Percentiles rank a stretch among this genome's conserved stretches.
phyloP scores from a whole-genome alignment of 2,797 vertebrate species.

The Gobio occitaniae region DNA sequence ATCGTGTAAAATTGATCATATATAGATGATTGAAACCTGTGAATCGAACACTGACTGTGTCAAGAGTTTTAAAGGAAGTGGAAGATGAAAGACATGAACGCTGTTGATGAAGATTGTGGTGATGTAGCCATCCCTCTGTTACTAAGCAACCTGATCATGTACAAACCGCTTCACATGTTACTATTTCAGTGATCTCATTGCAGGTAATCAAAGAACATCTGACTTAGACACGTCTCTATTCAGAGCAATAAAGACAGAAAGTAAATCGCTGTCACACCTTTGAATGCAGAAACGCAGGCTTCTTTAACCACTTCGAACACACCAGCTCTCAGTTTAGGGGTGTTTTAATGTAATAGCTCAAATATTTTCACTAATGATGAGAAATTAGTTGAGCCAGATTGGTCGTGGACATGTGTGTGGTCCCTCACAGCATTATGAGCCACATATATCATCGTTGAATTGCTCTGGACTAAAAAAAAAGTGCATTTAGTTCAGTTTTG shows the following conservation, averaged over 20 bases:
- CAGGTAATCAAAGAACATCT: constrained; percentile 30
- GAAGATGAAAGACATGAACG: background rate
- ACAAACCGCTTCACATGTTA: background rate
- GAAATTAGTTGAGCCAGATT: too few relatives aligned
- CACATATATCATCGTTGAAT: too few relatives aligned
- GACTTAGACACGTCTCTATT: constrained; percentile 24
- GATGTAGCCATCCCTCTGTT: background rate
- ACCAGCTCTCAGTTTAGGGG: background rate
- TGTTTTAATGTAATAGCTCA: background rate
- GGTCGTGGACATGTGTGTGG: too few relatives aligned
- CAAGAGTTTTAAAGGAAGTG: background rate
- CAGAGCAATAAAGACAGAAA: background rate
- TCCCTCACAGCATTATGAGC: too few relatives aligned
- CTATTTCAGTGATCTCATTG: constrained; percentile 25
- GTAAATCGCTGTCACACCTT: background rate
- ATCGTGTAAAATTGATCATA: background rate
- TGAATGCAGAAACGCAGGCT: background rate
- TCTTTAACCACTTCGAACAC: background rate
- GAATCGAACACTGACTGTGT: background rate
- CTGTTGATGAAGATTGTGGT: background rate
- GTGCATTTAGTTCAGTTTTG: too few relatives aligned
- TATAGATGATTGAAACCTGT: background rate
- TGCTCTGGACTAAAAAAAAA: too few relatives aligned
- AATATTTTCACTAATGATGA: too few relatives aligned
- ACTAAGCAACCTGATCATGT: constrained; percentile 41